Percentiles rank a stretch among this genome's conserved stretches.
phyloP scores from a whole-genome alignment of 2,113 vertebrate genomes.

The Echinops telfairi region DNA sequence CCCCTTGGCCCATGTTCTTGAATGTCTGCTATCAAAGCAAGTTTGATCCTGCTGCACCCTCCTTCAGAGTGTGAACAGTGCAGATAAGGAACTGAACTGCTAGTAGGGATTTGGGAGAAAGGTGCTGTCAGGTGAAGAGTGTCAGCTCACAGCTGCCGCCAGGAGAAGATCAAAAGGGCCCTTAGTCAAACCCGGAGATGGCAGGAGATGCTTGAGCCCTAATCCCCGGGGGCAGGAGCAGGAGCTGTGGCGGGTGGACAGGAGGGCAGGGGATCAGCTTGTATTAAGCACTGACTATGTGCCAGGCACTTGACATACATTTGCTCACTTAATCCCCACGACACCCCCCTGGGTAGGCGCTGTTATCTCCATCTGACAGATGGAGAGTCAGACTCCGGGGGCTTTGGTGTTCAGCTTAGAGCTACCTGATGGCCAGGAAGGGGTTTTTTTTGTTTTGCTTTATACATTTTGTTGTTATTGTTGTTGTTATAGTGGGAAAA shows the following conservation, averaged over 20 bases:
- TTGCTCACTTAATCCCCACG: conserved; percentile 61
- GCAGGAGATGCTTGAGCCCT: conserved; percentile 45
- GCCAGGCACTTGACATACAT: conserved; percentile 60
- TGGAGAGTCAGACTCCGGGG: not conserved
- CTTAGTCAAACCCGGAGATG: not conserved
- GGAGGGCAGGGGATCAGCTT: conserved; percentile 42
- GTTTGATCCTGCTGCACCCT: conserved; percentile 43
- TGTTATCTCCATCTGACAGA: conserved; percentile 63
- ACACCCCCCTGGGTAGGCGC: rapidly evolving
- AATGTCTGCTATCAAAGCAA: conserved; percentile 45
- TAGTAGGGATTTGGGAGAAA: conserved; percentile 56
- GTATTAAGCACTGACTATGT: conserved; percentile 57
- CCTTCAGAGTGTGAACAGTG: not conserved
- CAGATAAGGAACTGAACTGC: conserved; percentile 70
- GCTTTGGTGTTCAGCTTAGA: not conserved
- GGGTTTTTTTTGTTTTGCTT: not conserved
- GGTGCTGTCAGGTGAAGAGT: conserved; percentile 71
- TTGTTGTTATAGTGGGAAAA: not conserved
- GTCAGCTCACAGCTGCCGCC: conserved; percentile 54
- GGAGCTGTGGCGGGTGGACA: not conserved
- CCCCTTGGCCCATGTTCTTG: not conserved
- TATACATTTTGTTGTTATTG: not conserved
- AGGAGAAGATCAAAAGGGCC: conserved; percentile 70
- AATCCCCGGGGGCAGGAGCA: conserved; percentile 20
- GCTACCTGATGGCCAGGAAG: conserved; percentile 4